Percentiles rank a stretch among this genome's conserved stretches.
Evolutionary conservation across 1,140 invertebrate species (phyloP).

Genomic region (Drosophila rhopaloa): DNA sequence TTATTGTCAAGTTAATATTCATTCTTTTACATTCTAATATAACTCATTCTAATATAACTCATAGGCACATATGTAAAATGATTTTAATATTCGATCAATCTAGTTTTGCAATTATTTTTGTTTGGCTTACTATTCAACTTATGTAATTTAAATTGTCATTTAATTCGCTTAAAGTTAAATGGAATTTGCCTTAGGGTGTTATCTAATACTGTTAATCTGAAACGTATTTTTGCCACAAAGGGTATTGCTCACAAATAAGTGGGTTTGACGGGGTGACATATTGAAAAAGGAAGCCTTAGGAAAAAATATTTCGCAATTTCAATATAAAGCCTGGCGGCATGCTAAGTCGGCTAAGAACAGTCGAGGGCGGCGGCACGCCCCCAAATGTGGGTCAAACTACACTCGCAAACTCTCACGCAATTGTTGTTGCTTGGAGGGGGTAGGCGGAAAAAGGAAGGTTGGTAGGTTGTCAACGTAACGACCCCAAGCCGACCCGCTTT

Average conservation of each 20-base stretch:
- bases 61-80: too few species aligned
- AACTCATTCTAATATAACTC: too few species aligned
- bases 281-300: conserved; percentile 48
- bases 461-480: conserved; percentile 75
- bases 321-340: conserved; percentile 71
- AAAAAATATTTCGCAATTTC: conserved; percentile 68
- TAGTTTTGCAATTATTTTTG: too few species aligned
- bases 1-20: too few species aligned
- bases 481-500: conserved; percentile 57
- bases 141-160: too few species aligned
- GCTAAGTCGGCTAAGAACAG: conserved; percentile 41
- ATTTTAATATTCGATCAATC: too few species aligned
- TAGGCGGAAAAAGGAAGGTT: not conserved
- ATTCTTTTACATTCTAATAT: too few species aligned
- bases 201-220: conserved; percentile 6
- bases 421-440: conserved; percentile 37
- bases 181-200: not conserved
- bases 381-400: conserved; percentile 73
- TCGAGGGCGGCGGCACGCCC: conserved; percentile 60
- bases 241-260: conserved; percentile 30
- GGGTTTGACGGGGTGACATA: conserved; percentile 46
- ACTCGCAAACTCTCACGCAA: conserved; percentile 18
- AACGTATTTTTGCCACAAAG: conserved; percentile 4
- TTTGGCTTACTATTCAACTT: too few species aligned
- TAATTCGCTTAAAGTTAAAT: not conserved